phyloP scores from a whole-genome alignment of 2,797 vertebrate species.

The Tenualosa thibaudeaui region DNA sequence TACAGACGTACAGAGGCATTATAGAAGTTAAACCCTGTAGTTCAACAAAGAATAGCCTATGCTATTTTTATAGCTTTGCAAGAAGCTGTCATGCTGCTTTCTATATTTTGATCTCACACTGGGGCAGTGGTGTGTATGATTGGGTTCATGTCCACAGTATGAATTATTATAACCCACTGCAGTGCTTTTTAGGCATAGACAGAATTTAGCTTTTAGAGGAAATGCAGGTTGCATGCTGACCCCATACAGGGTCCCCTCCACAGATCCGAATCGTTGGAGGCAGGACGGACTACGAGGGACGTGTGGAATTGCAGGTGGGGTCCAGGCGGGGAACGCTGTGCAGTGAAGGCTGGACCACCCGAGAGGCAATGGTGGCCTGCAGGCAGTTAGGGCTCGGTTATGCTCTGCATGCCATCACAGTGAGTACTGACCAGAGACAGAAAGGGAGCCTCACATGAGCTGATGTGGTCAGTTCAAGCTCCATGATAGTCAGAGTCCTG shows the following conservation, averaged over 20 bases:
- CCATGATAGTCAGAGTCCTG: background rate
- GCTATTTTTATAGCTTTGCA: background rate
- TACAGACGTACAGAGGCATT: background rate
- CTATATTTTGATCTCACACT: background rate
- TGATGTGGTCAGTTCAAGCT: background rate
- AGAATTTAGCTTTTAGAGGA: background rate
- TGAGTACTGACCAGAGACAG: constrained; percentile 67
- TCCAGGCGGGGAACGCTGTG: constrained; percentile 85
- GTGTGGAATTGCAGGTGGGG: constrained; percentile 82
- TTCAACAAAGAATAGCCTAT: background rate
- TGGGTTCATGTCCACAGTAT: background rate
- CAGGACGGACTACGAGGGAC: constrained; percentile 79
- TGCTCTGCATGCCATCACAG: constrained; percentile 83
- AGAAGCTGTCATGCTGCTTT: background rate
- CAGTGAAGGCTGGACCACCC: constrained; percentile 86
- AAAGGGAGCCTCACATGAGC: background rate
- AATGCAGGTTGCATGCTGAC: constrained; percentile 63
- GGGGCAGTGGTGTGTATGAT: background rate
- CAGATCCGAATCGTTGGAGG: constrained; percentile 85
- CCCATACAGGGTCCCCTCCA: constrained; percentile 70
- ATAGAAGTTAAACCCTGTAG: background rate
- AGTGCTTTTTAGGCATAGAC: background rate
- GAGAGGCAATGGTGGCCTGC: constrained; percentile 87
- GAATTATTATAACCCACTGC: background rate
- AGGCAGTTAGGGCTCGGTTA: constrained; percentile 85